phyloP scores from a whole-genome alignment of 1,140 invertebrate genomes.

The Cydia splendana region DNA sequence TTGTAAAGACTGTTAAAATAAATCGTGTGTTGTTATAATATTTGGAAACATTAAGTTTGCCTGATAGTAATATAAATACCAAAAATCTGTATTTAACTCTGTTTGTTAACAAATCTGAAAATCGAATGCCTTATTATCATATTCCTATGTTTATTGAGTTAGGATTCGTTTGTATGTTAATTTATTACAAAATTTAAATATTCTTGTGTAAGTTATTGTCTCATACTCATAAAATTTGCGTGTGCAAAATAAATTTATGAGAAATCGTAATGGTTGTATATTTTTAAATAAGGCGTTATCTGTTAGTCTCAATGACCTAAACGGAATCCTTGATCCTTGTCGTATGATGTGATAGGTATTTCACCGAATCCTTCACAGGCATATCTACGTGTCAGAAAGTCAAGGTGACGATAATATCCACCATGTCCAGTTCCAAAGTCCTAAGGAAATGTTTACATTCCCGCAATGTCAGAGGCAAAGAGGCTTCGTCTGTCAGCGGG shows the following conservation, averaged over 20 bases:
- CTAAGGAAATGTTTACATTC: no score
- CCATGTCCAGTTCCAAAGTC: no score
- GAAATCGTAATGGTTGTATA: not conserved
- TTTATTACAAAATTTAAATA: constrained; percentile 32
- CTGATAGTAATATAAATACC: not conserved
- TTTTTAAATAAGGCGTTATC: not conserved
- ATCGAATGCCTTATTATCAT: not conserved
- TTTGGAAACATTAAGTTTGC: not conserved
- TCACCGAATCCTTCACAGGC: no score
- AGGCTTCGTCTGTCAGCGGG: no score
- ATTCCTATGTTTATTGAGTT: constrained; percentile 4
- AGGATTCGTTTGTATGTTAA: constrained; percentile 20
- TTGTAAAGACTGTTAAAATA: not conserved
- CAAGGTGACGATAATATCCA: no score
- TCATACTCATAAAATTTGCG: constrained; percentile 9
- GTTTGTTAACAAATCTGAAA: not conserved
- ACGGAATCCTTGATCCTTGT: no score
- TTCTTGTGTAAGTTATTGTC: not conserved
- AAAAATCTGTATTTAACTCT: not conserved
- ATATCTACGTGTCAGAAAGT: no score
- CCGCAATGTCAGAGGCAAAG: no score
- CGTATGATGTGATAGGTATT: no score
- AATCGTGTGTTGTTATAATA: not conserved
- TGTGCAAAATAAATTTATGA: constrained; percentile 27
- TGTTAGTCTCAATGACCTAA: no score